phyloP scores from a whole-genome alignment of 2,797 vertebrate genomes.

The Schizopygopsis pylzovi region DNA sequence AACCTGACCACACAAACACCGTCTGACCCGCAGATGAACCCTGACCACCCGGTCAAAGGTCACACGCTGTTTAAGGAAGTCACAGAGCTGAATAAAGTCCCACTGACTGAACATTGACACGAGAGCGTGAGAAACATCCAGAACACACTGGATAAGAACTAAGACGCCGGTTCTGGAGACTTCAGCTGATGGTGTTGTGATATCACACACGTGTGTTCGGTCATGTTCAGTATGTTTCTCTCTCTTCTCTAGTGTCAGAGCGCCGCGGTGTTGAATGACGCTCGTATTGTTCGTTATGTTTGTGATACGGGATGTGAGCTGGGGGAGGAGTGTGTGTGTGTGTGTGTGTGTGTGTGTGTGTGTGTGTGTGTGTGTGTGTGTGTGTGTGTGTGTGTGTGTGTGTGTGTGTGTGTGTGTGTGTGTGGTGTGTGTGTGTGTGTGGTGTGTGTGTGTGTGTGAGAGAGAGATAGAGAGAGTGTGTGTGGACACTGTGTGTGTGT shows the following conservation, averaged over 20 bases:
- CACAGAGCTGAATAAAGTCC: background rate
- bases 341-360: no score
- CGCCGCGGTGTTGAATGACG: background rate
- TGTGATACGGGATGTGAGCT: no score
- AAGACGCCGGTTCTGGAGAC: background rate
- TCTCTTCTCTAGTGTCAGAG: constrained; percentile 12
- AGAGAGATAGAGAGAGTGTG: no score
- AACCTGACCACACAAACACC: background rate
- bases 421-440: no score
- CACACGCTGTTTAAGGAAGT: constrained; percentile 11
- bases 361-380: no score
- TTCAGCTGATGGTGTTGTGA: background rate
- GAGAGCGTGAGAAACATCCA: background rate
- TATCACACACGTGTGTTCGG: background rate
- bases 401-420: no score
- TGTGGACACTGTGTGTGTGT: no score
- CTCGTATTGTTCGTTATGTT: background rate
- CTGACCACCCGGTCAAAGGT: constrained; percentile 1
- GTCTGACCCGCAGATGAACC: background rate
- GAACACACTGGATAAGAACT: background rate
- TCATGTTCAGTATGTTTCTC: background rate
- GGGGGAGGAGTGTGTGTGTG: no score
- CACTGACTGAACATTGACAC: background rate
- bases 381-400: no score
- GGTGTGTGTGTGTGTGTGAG: no score